phyloP scores from a whole-genome alignment of 1,140 invertebrate species.

The Pseudomyrmex cubaensis region DNA sequence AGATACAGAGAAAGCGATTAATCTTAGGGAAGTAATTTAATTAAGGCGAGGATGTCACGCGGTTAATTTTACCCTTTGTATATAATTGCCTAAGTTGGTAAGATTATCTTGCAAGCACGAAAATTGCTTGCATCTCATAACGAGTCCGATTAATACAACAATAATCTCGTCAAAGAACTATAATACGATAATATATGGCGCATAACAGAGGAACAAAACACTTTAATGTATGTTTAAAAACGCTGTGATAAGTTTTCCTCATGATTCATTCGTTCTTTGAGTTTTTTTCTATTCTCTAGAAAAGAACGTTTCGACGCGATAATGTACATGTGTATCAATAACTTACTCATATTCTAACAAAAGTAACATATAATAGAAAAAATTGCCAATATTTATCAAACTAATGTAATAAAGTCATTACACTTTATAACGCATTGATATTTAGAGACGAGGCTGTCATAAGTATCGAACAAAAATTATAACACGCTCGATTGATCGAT shows the following conservation, averaged over 20 bases:
- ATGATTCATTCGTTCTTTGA: no score
- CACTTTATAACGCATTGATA: background rate
- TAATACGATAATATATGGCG: constrained; percentile 8
- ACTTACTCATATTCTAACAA: no score
- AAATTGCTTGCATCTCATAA: constrained; percentile 58
- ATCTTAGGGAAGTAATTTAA: constrained; percentile 61
- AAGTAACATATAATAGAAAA: no score
- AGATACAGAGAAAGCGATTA: constrained; percentile 50
- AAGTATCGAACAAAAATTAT: constrained; percentile 18
- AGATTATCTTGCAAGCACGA: constrained; percentile 56
- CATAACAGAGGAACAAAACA: background rate
- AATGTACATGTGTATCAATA: no score
- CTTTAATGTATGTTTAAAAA: background rate
- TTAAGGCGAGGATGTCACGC: constrained; percentile 58
- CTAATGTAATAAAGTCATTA: no score
- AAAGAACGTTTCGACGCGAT: no score
- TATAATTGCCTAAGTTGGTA: constrained; percentile 57
- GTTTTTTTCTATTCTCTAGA: no score
- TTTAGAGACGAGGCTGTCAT: no score
- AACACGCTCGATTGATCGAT: constrained; percentile 25
- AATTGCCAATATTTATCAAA: no score
- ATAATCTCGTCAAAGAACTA: constrained; percentile 26
- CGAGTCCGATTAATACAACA: constrained; percentile 51
- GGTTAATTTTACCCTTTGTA: constrained; percentile 61
- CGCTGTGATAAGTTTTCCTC: no score